Evolutionary conservation across 2,797 vertebrate species (phyloP).

Genomic region (Australoheros facetus): DNA sequence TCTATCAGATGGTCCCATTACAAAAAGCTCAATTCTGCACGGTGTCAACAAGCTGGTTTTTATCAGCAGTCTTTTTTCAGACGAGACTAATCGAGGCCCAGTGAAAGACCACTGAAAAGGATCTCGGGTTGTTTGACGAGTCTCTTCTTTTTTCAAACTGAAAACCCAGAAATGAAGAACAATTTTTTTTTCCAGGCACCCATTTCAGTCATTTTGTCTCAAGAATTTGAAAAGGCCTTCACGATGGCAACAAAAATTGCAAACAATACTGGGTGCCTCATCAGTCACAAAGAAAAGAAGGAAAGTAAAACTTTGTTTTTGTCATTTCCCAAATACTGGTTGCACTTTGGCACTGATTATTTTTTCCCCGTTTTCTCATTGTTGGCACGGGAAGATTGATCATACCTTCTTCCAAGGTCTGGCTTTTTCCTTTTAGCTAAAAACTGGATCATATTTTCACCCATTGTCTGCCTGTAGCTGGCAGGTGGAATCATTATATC

Average conservation of each 20-base stretch:
- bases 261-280: background rate
- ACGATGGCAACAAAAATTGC: constrained; percentile 9
- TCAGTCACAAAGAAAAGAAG: constrained; percentile 12
- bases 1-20: constrained; percentile 46
- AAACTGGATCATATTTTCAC: constrained; percentile 66
- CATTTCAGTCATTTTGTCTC: constrained; percentile 21
- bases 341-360: constrained; percentile 7
- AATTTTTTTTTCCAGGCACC: constrained; percentile 21
- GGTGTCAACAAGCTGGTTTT: constrained; percentile 34
- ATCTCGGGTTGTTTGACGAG: constrained; percentile 12
- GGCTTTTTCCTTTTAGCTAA: constrained; percentile 60
- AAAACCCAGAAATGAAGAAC: constrained; percentile 1
- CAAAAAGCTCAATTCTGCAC: constrained; percentile 12
- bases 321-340: background rate
- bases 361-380: constrained; percentile 8
- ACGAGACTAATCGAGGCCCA: constrained; percentile 28
- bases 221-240: background rate
- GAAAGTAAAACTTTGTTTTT: constrained; percentile 5
- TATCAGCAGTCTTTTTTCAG: constrained; percentile 9
- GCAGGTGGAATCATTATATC: constrained; percentile 63
- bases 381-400: constrained; percentile 56
- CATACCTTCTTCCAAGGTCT: constrained; percentile 58
- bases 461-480: constrained; percentile 60
- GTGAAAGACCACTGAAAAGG: background rate
- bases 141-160: constrained; percentile 14